Percentiles rank a stretch among this genome's conserved stretches.
Evolutionary conservation across 2,888 invertebrate genomes (phyloP).

Genomic region (Odontocerum albicorne): DNA sequence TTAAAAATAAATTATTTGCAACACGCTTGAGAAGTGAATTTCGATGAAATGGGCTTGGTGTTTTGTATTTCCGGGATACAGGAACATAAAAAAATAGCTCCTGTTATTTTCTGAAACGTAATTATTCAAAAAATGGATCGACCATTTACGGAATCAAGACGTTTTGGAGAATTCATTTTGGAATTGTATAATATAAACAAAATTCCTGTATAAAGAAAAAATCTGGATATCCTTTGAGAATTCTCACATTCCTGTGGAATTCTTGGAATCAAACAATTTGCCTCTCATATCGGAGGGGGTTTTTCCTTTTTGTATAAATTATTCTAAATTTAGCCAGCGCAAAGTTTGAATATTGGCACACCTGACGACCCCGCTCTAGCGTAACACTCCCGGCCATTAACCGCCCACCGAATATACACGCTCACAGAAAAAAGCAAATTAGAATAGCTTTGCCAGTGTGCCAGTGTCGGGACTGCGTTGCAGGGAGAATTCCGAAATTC

Average conservation of each 20-base stretch:
- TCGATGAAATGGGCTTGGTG: too few species aligned
- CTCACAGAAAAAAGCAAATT: constrained; percentile 6
- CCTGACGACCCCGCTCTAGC: constrained; percentile 7
- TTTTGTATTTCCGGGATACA: too few species aligned
- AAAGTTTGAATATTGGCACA: neutral
- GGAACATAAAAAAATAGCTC: too few species aligned
- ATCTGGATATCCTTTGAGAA: too few species aligned
- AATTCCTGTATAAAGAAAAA: too few species aligned
- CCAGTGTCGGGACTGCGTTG: neutral
- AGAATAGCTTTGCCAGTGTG: neutral
- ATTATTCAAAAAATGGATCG: too few species aligned
- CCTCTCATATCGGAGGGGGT: neutral
- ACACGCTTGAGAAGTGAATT: too few species aligned
- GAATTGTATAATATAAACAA: too few species aligned
- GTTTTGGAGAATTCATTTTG: too few species aligned
- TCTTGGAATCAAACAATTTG: neutral
- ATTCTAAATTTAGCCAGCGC: neutral
- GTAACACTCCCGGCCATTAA: constrained; percentile 14
- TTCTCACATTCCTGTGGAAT: neutral
- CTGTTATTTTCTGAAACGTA: too few species aligned
- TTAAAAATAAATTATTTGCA: too few species aligned
- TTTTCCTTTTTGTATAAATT: neutral
- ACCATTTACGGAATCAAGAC: too few species aligned
- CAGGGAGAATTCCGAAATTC: neutral
- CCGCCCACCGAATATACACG: constrained; percentile 2